Evolutionary conservation across 2,113 vertebrate genomes (phyloP).

Genomic region (Trematomus loennbergii): DNA sequence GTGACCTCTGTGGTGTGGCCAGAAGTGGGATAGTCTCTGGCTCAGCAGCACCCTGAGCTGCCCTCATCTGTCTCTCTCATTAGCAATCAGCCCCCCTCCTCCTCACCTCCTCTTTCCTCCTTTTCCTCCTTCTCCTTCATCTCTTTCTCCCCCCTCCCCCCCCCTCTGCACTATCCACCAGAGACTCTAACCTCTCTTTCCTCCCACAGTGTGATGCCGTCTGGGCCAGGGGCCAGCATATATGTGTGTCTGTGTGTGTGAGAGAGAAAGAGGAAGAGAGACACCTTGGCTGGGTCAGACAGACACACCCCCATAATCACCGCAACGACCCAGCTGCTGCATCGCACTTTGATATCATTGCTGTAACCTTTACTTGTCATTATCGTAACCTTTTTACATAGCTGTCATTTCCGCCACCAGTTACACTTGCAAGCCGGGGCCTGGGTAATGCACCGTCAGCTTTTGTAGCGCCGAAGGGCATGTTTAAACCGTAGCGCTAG

Average conservation of each 20-base stretch:
- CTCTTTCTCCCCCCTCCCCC: slow-evolving; percentile 40
- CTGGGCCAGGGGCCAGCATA: slow-evolving; percentile 62
- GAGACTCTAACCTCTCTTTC: slow-evolving; percentile 62
- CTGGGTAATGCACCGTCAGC: slow-evolving; percentile 66
- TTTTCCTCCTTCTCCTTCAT: slow-evolving; percentile 55
- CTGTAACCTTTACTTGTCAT: slow-evolving; percentile 77
- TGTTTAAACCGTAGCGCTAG: slow-evolving; percentile 56
- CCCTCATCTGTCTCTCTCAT: slow-evolving; percentile 76
- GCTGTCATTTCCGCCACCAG: slow-evolving; percentile 70
- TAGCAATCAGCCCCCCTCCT: slow-evolving; percentile 46
- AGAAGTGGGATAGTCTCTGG: slow-evolving; percentile 57
- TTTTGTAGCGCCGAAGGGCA: slow-evolving; percentile 60
- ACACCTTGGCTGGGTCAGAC: slow-evolving; percentile 72
- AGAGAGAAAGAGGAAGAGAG: slow-evolving; percentile 2
- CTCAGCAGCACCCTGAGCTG: slow-evolving; percentile 62
- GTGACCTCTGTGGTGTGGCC: slow-evolving; percentile 68
- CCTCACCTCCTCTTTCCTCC: slow-evolving; percentile 2
- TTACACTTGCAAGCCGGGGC: slow-evolving; percentile 34
- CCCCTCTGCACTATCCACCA: slow-evolving; percentile 45
- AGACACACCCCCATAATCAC: slow-evolving; percentile 69
- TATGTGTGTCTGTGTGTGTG: slow-evolving; percentile 1
- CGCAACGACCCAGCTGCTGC: slow-evolving; percentile 64
- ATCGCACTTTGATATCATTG: slow-evolving; percentile 75
- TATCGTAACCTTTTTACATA: slow-evolving; percentile 71
- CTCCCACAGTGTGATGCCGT: slow-evolving; percentile 61